These are phyloP conservation scores for Drosophila burlai DNA, from an alignment of 1,140 invertebrate genomes.

Conservation along the genomic window DNA sequence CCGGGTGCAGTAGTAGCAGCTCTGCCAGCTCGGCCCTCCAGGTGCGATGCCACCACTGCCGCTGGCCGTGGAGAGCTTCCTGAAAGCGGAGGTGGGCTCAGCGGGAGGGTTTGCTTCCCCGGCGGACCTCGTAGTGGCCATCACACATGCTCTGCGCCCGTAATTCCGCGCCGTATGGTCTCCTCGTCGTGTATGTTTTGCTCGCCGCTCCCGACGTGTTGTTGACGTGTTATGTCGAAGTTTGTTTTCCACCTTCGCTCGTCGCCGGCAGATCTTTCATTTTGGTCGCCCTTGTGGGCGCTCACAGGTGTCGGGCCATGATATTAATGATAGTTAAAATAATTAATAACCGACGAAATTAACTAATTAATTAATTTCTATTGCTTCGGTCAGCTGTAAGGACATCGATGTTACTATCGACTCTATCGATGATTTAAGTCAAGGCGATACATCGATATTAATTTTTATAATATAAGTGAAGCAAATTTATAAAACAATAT, in stretches of 20 bases:
- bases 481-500: too few relatives aligned
- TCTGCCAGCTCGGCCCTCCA: conserved; percentile 85
- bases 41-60: conserved; percentile 14
- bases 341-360: conserved; percentile 1
- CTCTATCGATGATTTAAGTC: too few relatives aligned
- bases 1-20: conserved; percentile 87
- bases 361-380: conserved; percentile 11
- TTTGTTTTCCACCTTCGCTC: conserved; percentile 49
- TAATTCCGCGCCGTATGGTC: conserved; percentile 32
- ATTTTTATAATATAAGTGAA: too few relatives aligned
- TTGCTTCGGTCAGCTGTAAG: conserved; percentile 7
- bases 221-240: conserved; percentile 80
- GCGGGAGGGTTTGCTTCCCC: conserved; percentile 18
- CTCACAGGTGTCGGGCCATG: neutral
- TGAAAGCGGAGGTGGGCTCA: conserved; percentile 11
- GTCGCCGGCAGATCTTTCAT: conserved; percentile 27
- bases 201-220: conserved; percentile 40
- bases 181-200: conserved; percentile 13
- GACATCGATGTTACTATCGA: too few relatives aligned
- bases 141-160: conserved; percentile 61
- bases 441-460: too few relatives aligned
- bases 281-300: neutral
- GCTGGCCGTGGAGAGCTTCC: conserved; percentile 54
- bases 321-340: too few relatives aligned
- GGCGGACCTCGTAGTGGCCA: conserved; percentile 59